Conservation (phyloP, 2,888 invertebrate genomes). For the Lottia gigantea region DNA sequence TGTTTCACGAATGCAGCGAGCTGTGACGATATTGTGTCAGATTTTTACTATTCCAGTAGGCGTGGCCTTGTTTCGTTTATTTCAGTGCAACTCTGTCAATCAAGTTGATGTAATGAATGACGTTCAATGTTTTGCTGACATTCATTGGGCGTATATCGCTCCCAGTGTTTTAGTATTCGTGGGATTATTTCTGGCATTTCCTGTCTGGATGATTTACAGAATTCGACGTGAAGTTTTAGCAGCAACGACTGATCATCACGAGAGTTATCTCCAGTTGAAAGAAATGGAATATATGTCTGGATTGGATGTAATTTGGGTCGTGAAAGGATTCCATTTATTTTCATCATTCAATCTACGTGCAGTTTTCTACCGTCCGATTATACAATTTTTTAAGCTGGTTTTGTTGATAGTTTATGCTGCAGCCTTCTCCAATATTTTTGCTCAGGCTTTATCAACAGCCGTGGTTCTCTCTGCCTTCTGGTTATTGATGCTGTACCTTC, state of each 20-base stretch:
- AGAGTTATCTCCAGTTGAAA: conserved; percentile 59
- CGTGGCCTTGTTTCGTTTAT: conserved; percentile 39
- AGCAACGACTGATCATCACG: conserved; percentile 51
- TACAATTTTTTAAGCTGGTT: conserved; percentile 47
- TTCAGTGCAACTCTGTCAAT: conserved; percentile 49
- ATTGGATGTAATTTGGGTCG: conserved; percentile 57
- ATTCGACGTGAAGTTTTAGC: conserved; percentile 48
- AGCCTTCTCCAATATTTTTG: conserved; percentile 43
- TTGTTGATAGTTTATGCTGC: conserved; percentile 49
- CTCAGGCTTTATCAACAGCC: conserved; percentile 44
- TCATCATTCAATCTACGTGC: conserved; percentile 59
- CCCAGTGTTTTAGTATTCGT: conserved; percentile 42
- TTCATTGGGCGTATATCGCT: conserved; percentile 54
- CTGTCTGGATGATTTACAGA: conserved; percentile 52
- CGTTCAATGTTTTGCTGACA: conserved; percentile 42
- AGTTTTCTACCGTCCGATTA: conserved; percentile 46
- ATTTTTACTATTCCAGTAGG: conserved; percentile 57
- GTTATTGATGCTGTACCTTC: conserved; percentile 37
- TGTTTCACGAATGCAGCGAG: conserved; percentile 52
- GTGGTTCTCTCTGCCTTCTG: conserved; percentile 39
- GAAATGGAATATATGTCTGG: conserved; percentile 62
- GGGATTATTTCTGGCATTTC: conserved; percentile 49
- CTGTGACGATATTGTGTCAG: conserved; percentile 47
- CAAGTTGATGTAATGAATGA: conserved; percentile 54
- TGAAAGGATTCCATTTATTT: conserved; percentile 56